Percentiles rank a stretch among this genome's conserved stretches.
Conservation (phyloP, 2,888 invertebrate genomes). For the Acrobasis consociella region DNA sequence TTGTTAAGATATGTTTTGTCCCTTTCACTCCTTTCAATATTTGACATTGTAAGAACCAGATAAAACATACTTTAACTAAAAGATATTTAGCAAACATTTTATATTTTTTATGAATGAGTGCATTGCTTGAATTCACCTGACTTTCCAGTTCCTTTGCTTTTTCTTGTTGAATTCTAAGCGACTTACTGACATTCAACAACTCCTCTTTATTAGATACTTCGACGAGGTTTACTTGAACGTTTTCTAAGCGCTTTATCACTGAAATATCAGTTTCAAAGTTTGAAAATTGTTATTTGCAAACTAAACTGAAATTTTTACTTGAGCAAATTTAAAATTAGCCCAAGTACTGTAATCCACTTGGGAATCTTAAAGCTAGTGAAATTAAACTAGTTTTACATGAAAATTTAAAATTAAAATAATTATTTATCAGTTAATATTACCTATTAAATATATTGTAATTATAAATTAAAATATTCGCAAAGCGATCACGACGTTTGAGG, state of each 20-base stretch:
- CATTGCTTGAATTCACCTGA: conserved; percentile 63
- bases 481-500: not conserved
- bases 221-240: conserved; percentile 84
- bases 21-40: too few relatives aligned
- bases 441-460: too few relatives aligned
- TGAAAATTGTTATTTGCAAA: not conserved
- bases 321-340: not conserved
- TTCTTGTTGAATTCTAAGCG: conserved; percentile 79
- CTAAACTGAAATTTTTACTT: not conserved
- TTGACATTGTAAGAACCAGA: too few relatives aligned
- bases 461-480: not conserved
- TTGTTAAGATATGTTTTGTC: too few relatives aligned
- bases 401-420: not conserved
- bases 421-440: not conserved
- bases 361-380: not conserved
- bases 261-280: conserved; percentile 42
- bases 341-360: not conserved
- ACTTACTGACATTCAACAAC: conserved; percentile 79
- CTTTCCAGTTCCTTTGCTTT: conserved; percentile 72
- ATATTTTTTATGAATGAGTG: too few relatives aligned
- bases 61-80: too few relatives aligned
- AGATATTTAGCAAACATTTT: too few relatives aligned
- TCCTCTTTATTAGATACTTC: conserved; percentile 85
- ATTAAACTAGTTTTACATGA: not conserved
- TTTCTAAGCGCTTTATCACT: conserved; percentile 79